Conservation (phyloP, 2,888 invertebrate species). For the Geophilus truncorum region DNA sequence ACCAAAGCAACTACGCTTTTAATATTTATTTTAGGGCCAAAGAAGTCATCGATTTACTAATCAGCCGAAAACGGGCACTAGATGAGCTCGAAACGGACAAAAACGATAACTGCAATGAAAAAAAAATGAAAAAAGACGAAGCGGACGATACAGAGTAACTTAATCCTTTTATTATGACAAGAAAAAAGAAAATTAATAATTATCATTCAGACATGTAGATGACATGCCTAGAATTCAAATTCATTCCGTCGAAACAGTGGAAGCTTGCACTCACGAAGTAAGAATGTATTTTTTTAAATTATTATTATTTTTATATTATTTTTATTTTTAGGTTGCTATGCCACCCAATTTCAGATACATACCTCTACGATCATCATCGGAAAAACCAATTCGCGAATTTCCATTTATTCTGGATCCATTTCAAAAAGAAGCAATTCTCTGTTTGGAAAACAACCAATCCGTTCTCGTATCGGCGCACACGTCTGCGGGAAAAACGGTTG, state of each 20-base stretch:
- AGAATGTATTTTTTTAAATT: background rate
- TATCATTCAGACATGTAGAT: conserved; percentile 62
- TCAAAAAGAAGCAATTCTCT: conserved; percentile 92
- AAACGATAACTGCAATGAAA: background rate
- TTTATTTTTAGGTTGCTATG: conserved; percentile 58
- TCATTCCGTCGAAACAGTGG: conserved; percentile 81
- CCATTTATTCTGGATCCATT: conserved; percentile 95
- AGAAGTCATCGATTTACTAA: background rate
- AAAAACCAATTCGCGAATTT: conserved; percentile 83
- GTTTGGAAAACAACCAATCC: conserved; percentile 96
- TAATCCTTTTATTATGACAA: background rate
- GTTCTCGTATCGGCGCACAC: conserved; percentile 99
- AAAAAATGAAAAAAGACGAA: background rate
- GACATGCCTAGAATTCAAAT: conserved; percentile 76
- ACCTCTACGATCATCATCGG: conserved; percentile 56
- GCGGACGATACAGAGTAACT: background rate
- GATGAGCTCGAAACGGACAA: background rate
- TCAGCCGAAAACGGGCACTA: background rate
- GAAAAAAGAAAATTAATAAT: conserved; percentile 35
- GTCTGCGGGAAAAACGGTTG: conserved; percentile 97
- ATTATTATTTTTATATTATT: background rate
- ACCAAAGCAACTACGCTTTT: background rate
- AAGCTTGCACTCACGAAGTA: conserved; percentile 94
- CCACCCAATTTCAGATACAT: conserved; percentile 80
- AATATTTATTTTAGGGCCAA: background rate